These are phyloP conservation scores for Caenorhabditis afra DNA, from an alignment of 2,888 invertebrate genomes.

Conservation along the genomic window DNA sequence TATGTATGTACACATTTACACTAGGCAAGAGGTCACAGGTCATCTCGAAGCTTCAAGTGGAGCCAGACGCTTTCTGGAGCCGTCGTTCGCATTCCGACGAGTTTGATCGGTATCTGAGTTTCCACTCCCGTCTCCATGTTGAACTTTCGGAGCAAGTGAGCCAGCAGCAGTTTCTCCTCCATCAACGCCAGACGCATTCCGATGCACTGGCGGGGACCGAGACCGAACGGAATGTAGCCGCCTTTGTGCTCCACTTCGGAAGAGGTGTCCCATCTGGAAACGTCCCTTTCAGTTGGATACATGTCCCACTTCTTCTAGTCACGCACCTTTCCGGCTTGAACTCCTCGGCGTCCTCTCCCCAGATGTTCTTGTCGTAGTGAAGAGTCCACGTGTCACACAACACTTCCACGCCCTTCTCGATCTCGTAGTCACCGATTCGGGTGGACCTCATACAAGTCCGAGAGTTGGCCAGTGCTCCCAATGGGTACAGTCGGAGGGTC, in stretches of 20 bases:
- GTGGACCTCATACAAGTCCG: constrained; percentile 54
- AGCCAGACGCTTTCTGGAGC: constrained; percentile 21
- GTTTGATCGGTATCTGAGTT: constrained; percentile 57
- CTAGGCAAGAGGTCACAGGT: neutral
- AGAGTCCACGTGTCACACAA: constrained; percentile 57
- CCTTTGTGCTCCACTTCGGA: constrained; percentile 37
- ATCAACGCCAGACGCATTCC: constrained; percentile 73
- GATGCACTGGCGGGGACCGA: constrained; percentile 69
- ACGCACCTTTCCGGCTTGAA: constrained; percentile 60
- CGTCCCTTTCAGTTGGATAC: constrained; percentile 18
- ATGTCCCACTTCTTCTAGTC: too few species aligned
- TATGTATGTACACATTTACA: constrained; percentile 5
- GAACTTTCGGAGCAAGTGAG: constrained; percentile 65
- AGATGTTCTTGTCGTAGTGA: constrained; percentile 44
- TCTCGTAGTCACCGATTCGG: constrained; percentile 69
- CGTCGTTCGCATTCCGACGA: constrained; percentile 43
- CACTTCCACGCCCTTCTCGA: constrained; percentile 53
- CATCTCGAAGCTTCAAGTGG: constrained; percentile 14
- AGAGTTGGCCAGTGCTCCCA: constrained; percentile 55
- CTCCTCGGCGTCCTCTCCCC: constrained; percentile 67
- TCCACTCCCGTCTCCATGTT: constrained; percentile 51
- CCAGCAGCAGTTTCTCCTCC: constrained; percentile 73
- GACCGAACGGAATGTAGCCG: constrained; percentile 65
- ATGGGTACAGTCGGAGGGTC: constrained; percentile 63
- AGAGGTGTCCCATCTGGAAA: constrained; percentile 67